Percentiles rank a stretch among this genome's conserved stretches.
These are phyloP conservation scores for Heteropelma amictum DNA, from an alignment of 2,888 invertebrate genomes.

Conservation along the genomic window DNA sequence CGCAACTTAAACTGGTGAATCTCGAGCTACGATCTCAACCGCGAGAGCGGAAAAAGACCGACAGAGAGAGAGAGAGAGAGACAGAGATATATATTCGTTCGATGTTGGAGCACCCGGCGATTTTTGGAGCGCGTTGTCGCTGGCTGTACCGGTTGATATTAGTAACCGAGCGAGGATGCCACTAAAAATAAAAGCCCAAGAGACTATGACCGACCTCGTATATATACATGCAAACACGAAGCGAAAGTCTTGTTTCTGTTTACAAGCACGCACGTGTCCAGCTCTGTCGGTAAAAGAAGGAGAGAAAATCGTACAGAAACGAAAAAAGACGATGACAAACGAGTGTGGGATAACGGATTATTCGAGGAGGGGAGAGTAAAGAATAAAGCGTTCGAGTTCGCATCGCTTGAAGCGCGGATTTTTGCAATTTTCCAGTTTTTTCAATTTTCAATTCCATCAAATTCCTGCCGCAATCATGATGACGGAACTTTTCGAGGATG, in stretches of 20 bases:
- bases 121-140: constrained; percentile 29
- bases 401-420: no score
- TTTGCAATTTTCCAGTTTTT: no score
- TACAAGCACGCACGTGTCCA: constrained; percentile 38
- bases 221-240: not conserved
- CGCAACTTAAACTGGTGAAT: constrained; percentile 33
- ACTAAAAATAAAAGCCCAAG: constrained; percentile 56
- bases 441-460: no score
- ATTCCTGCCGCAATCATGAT: no score
- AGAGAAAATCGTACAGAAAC: not conserved
- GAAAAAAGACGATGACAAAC: not conserved
- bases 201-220: not conserved
- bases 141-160: constrained; percentile 20
- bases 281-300: constrained; percentile 19
- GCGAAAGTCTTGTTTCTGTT: constrained; percentile 39
- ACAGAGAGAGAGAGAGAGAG: constrained; percentile 1
- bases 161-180: constrained; percentile 39
- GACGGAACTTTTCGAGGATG: no score
- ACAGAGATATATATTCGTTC: not conserved
- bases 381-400: no score
- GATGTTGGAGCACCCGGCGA: constrained; percentile 2
- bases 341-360: no score
- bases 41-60: not conserved
- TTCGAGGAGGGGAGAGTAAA: no score
- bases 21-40: constrained; percentile 12